Evolutionary conservation across 1,140 invertebrate species (phyloP).

Genomic region (Leguminivora glycinivorella): DNA sequence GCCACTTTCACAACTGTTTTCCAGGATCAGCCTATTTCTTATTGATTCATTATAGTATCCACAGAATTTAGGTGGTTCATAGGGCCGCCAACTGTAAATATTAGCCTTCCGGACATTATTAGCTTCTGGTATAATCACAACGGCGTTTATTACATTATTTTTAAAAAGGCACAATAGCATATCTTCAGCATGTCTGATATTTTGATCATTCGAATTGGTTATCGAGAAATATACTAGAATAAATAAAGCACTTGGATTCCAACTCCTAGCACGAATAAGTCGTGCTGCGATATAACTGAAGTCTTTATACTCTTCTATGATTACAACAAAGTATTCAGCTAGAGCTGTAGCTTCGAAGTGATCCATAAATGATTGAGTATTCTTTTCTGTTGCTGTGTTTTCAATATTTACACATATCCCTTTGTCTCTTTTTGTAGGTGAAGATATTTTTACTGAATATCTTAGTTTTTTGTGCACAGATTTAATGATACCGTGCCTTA

Average conservation of each 20-base stretch:
- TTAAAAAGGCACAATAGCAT: constrained; percentile 58
- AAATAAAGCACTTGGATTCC: constrained; percentile 65
- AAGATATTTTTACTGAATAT: constrained; percentile 46
- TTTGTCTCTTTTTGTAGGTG: constrained; percentile 31
- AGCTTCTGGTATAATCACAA: constrained; percentile 51
- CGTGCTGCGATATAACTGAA: constrained; percentile 50
- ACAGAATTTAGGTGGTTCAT: constrained; percentile 65
- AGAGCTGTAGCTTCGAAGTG: constrained; percentile 38
- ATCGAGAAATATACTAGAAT: constrained; percentile 53
- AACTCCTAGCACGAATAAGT: constrained; percentile 49
- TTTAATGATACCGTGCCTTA: constrained; percentile 52
- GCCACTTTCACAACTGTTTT: constrained; percentile 57
- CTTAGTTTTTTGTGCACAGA: constrained; percentile 47
- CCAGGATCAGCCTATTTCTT: constrained; percentile 43
- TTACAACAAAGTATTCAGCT: constrained; percentile 60
- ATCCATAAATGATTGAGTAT: constrained; percentile 39
- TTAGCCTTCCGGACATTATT: constrained; percentile 46
- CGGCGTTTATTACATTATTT: constrained; percentile 54
- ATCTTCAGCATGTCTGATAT: constrained; percentile 43
- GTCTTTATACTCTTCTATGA: constrained; percentile 51
- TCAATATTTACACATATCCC: constrained; percentile 36
- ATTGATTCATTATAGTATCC: constrained; percentile 62
- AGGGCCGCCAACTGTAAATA: constrained; percentile 63
- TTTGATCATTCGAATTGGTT: constrained; percentile 32
- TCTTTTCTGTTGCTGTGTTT: constrained; percentile 25